Evolutionary conservation across 2,888 invertebrate genomes (phyloP).

Genomic region (Ligdia adustata): DNA sequence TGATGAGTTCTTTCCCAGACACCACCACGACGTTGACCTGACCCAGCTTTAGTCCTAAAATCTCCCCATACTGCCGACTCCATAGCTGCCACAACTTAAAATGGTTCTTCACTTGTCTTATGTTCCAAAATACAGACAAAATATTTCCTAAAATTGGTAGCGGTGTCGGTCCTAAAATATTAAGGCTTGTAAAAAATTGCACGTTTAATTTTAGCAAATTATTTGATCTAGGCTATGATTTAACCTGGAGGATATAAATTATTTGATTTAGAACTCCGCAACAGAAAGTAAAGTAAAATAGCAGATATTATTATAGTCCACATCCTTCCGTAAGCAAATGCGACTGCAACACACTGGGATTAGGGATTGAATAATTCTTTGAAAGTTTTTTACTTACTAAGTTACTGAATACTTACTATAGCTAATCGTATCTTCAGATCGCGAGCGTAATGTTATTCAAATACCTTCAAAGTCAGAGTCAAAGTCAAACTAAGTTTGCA

Average conservation of each 20-base stretch:
- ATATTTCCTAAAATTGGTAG: conserved; percentile 70
- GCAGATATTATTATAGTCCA: conserved; percentile 40
- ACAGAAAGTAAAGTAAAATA: conserved; percentile 37
- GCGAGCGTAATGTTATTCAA: conserved; percentile 32
- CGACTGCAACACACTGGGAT: conserved; percentile 8
- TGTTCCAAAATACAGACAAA: conserved; percentile 56
- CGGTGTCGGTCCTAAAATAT: conserved; percentile 61
- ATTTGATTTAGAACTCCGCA: conserved; percentile 31
- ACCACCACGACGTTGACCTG: conserved; percentile 85
- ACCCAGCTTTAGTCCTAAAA: conserved; percentile 87
- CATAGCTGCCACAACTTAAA: conserved; percentile 86
- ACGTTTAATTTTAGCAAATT: not conserved
- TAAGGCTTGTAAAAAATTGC: too few relatives aligned
- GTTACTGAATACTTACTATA: too few relatives aligned
- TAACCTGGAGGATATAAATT: conserved; percentile 52
- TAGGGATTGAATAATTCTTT: conserved; percentile 15
- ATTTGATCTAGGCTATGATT: not conserved
- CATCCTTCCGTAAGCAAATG: conserved; percentile 33
- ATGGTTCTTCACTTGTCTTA: conserved; percentile 61
- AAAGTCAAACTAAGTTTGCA: too few relatives aligned
- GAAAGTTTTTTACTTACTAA: conserved; percentile 12
- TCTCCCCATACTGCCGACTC: conserved; percentile 83
- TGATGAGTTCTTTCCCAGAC: conserved; percentile 85
- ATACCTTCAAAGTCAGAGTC: too few relatives aligned
- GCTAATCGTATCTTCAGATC: conserved; percentile 1